Evolutionary conservation across 1,140 invertebrate species (phyloP), one percentile per base, ranked within the genome.

Genomic region (Lasioglossum baleicum): DNA sequence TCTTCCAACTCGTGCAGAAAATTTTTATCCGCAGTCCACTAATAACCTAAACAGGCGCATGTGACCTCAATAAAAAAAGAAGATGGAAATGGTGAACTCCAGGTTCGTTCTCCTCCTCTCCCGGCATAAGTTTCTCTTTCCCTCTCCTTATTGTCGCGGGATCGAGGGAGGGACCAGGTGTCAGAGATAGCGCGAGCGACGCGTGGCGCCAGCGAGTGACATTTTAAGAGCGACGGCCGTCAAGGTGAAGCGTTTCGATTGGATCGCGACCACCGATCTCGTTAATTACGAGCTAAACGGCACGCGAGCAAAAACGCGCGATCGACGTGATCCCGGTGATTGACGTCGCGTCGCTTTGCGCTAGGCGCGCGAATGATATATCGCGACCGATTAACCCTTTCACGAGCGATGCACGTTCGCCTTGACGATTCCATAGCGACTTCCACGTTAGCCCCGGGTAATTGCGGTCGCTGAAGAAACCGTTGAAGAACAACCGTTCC

Each of bases 371-470:
- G 76, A 79, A 73, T 79, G 76, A 79, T 79, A 66, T 73, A 79
- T 73, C 76, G 61, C 51, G 76, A 48, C 65, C 64, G 76, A 79
- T 79, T 79, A 79, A 79, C 76, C 70, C 61, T 73, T 79, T 72
- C 70, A 78, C 76, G 31, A 79, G 11, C 66, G 60, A 73, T 73
- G 35, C 70, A 42, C 61, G 70, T 65, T 79, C 61, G 51, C 76
- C 70, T 79, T 73, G 69, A 79, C 76, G 76, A 79, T 44, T 73
- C 61, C 44, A 66, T 63, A 40, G 42, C 53, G 53, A 44, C 22
- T 17, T 56, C 15, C 63, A 51, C 17, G 22, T 2, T 22, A n/a
- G 2, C 6, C 56, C 13, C 1, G 7, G 35, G 26, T 72, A 72
- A 78, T 78, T 72, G 75, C 60, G 40, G 7, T 7, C 15, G 58